Evolutionary conservation across 1,140 invertebrate species (phyloP).

Genomic region (Euwallacea fornicatus): DNA sequence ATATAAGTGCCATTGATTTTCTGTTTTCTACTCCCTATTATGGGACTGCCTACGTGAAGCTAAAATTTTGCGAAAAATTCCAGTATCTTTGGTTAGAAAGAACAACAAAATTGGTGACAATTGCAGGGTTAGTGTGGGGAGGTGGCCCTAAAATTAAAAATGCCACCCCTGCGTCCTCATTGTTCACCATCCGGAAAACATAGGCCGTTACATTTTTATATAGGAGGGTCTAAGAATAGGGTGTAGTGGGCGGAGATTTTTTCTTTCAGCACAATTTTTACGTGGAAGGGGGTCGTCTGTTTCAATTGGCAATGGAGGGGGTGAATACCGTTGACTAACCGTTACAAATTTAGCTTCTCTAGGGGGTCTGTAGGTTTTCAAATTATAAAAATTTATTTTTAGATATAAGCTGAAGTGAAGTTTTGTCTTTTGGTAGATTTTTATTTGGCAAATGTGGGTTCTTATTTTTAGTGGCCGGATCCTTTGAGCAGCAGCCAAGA

Average conservation of each 20-base stretch:
- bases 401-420: too few relatives aligned
- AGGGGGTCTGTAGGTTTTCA: too few relatives aligned
- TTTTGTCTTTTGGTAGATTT: not conserved
- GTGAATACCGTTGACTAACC: not conserved
- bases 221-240: constrained; percentile 12
- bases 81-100: too few relatives aligned
- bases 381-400: not conserved
- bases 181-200: constrained; percentile 12
- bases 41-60: not conserved
- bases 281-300: constrained; percentile 1
- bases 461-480: constrained; percentile 5
- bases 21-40: constrained; percentile 1
- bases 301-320: not conserved
- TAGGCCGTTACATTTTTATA: constrained; percentile 17
- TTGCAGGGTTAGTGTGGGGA: not conserved
- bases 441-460: not conserved
- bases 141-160: constrained; percentile 20
- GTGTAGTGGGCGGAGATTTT: constrained; percentile 12
- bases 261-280: not conserved
- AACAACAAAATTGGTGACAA: not conserved
- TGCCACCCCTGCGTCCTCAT: constrained; percentile 12
- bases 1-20: constrained; percentile 17
- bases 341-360: too few relatives aligned
- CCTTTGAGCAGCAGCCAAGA: not conserved
- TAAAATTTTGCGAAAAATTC: not conserved